Evolutionary conservation across 2,888 invertebrate genomes (phyloP), one percentile per base, ranked within the genome.

Genomic region (Pristionchus entomophagus): DNA sequence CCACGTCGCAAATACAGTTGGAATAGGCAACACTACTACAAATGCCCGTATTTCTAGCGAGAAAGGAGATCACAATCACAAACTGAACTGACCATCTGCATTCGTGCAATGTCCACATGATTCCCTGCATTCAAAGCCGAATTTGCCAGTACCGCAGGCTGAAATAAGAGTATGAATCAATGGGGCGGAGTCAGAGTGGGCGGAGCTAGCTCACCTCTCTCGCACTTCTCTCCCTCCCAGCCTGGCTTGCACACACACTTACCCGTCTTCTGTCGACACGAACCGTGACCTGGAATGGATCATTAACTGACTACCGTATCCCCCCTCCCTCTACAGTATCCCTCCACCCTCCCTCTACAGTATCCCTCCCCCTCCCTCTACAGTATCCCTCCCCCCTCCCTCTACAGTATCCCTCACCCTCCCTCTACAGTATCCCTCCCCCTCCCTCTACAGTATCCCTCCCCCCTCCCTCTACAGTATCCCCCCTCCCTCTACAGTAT

Each of bases 201-300:
- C 45, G 62, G 38, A 78, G 26, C 4, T 26, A n/a, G 19, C 86
- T 86, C 45, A 89, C 89, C 87, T 45, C 88, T 83, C 45, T 91
- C 91, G 81, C 92, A 92, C 22, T 88, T 89, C 26, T 87, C 89
- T 59, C 92, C 92, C 14, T 65, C 87, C 38, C 86, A 83, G 53
- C 92, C 92, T 65, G 82, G 41, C 32, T 81, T 69, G 85, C 91
- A 91, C 32, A 88, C 65, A 62, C 91, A 91, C 41, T 88, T 86
- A 22, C 91, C 91, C 4, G 90, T 91, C 81, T 89, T 87, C 83
- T 90, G 91, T 45, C 62, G 38, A 59, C 82, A 82, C 19, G 82
- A 56, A 26, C 82, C 82, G 22, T 41, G 59, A 62, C n/a, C 49
- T 80, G 78, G 0, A 45, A 73, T n/a, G n/a, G 41, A 45, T 26